Evolutionary conservation across 1,140 invertebrate genomes (phyloP), one percentile per base, ranked within the genome.

Genomic region (Saccostrea cuccullata): DNA sequence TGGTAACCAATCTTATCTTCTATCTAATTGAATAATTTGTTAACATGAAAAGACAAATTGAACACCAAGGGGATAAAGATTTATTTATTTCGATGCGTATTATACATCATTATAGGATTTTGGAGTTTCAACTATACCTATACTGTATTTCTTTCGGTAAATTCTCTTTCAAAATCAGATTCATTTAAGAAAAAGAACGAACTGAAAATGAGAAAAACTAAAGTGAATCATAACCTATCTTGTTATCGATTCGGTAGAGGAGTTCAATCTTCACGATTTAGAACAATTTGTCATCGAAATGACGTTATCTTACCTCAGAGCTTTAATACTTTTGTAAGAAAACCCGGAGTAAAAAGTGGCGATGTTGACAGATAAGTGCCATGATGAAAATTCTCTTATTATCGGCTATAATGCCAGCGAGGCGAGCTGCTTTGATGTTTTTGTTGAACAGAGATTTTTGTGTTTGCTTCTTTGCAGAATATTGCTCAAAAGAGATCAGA

Each of bases 271-370:
- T 77, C 70, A 77, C 70, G 70, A 77, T 77, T 77, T 77, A 77
- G 70, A 77, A 26, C 70, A 77, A 77, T 77, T 77, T 77, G 70
- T 77, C 70, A 77, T 77, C 70, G 30, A 77, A 77, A 77, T 77
- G 70, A 77, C 70, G 70, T 77, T 77, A 77, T 77, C 70, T 77
- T 77, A 13, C 23, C 13, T 13, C 13, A 77, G 70, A 36, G 70
- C 70, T 77, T 77, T 77, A 77, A 77, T 77, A 77, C 70, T 77
- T 77, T 77, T 77, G 70, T 77, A 77, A 77, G 70, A 77, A 77
- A 77, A 77, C 30, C 60, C 70, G 70, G 26, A 77, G 26, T 77
- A 77, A 77, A 77, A 77, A 77, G 23, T 36, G 70, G 70, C 26
- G 70, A 77, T 77, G 70, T 36, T 77, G 70, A 77, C 70, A 77